Evolutionary conservation across 1,140 invertebrate species (phyloP).

Genomic region (Drosophila repletoides): DNA sequence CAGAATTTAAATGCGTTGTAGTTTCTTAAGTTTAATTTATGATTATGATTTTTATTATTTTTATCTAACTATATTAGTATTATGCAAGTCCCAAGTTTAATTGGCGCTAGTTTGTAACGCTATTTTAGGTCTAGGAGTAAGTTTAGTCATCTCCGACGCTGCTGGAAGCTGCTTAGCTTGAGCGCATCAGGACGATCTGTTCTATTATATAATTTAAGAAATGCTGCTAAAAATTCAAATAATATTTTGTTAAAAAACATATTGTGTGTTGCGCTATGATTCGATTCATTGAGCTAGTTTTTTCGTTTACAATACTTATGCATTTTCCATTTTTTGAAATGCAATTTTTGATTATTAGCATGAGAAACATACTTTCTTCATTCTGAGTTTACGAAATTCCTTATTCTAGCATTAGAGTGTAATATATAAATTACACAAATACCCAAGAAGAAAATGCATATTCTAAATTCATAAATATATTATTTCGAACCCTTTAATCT

Average conservation of each 20-base stretch:
- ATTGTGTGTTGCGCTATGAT: conserved; percentile 27
- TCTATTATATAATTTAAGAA: background rate
- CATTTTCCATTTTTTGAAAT: conserved; percentile 6
- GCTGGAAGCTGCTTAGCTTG: background rate
- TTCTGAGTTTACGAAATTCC: no score
- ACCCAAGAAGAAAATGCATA: no score
- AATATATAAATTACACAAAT: no score
- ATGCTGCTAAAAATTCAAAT: conserved; percentile 4
- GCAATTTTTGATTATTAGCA: conserved; percentile 9
- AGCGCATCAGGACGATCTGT: background rate
- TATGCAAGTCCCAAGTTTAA: conserved; percentile 3
- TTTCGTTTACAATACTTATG: conserved; percentile 16
- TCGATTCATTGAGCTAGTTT: conserved; percentile 30
- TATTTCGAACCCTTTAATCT: no score
- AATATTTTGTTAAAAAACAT: conserved; percentile 15
- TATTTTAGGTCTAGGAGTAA: background rate
- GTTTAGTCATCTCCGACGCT: background rate
- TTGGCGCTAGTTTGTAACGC: background rate
- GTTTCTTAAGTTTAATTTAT: conserved; percentile 10
- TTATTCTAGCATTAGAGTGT: no score
- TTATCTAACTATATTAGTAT: no score
- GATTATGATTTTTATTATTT: background rate
- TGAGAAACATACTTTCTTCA: no score
- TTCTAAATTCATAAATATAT: no score
- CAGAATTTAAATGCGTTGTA: conserved; percentile 55